Base-by-base conservation (phyloP, 2,888 invertebrate species). In the Cataglyphis altisquamis region DNA sequence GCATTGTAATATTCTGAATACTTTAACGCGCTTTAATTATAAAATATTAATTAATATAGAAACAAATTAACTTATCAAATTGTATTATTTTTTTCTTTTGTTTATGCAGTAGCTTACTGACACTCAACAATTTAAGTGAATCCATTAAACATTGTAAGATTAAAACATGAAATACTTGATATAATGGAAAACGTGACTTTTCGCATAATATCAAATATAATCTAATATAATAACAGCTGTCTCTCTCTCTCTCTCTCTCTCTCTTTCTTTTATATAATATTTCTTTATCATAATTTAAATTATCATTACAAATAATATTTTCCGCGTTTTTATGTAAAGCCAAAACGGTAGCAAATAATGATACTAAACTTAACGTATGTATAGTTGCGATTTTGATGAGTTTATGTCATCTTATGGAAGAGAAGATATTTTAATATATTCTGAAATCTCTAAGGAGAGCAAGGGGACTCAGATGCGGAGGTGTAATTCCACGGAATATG, bases 401-500 rank as follows among this genome's bases (percentile, higher is more conserved):
- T 25, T 41, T 29, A 12, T 29, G 21, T 57, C 67, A 6, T 32
- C 32, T 48, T 36, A 48, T 9, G n/a, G 5, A 67, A 21, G 32
- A 67, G 57, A 41, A 32, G 77, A 8, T 10, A 60, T 48, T 60
- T 80, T 70, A 60, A 67, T 68, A 60, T n/a, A 18, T 70, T 48
- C 36, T 25, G 60, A 80, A 78, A 80, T 80, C 45, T 70, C 45
- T 45, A 45, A 48, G 12, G 36, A 21, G 45, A 68, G 57, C 67
- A 57, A 41, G 67, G 10, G 66, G 45, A 8, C 25, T 67, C 45
- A 10, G 66, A 67, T 15, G 67, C 60, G 77, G 39, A 77, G 66
- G 45, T 60, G 84, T 60, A 84, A 84, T 84, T 67, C 74, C 55
- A 39, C 32, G 45, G 67, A 63, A 82, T 75, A 82, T 72, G 70